Conservation (phyloP, 2,888 invertebrate genomes). For the Mesoligia furuncula region DNA sequence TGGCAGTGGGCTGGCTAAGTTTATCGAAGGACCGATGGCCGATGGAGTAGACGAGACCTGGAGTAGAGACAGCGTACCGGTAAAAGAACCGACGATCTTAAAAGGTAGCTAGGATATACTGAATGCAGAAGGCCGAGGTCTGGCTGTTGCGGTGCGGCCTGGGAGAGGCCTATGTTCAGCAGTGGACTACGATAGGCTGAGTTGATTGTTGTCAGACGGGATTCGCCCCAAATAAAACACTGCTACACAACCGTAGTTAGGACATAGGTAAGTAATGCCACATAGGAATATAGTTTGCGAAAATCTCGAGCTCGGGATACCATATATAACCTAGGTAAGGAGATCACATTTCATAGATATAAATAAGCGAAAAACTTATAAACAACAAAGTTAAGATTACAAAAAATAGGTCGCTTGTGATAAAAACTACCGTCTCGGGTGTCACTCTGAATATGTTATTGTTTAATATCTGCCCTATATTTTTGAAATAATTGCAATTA, state of each 20-base stretch:
- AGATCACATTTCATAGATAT: conserved; percentile 22
- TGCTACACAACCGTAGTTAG: background rate
- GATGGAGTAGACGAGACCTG: no score
- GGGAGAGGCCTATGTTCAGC: no score
- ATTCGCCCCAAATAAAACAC: no score
- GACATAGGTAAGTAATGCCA: background rate
- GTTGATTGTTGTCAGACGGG: no score
- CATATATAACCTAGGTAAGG: conserved; percentile 1
- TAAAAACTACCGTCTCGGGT: conserved; percentile 57
- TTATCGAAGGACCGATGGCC: no score
- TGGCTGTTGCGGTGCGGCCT: no score
- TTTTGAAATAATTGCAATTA: conserved; percentile 54
- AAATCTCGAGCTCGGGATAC: background rate
- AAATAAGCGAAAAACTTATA: conserved; percentile 38
- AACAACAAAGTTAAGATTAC: conserved; percentile 60
- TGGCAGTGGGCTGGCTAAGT: no score
- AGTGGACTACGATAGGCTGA: no score
- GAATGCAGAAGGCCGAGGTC: no score
- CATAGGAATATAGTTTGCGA: background rate
- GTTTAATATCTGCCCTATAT: conserved; percentile 58
- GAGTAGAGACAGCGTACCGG: no score
- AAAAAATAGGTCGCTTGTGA: conserved; percentile 69
- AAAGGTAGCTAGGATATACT: no score
- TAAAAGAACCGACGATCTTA: no score
- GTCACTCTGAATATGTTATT: conserved; percentile 43